Base-by-base conservation (phyloP, 1,140 invertebrate genomes). In the Drosophila nannoptera region DNA sequence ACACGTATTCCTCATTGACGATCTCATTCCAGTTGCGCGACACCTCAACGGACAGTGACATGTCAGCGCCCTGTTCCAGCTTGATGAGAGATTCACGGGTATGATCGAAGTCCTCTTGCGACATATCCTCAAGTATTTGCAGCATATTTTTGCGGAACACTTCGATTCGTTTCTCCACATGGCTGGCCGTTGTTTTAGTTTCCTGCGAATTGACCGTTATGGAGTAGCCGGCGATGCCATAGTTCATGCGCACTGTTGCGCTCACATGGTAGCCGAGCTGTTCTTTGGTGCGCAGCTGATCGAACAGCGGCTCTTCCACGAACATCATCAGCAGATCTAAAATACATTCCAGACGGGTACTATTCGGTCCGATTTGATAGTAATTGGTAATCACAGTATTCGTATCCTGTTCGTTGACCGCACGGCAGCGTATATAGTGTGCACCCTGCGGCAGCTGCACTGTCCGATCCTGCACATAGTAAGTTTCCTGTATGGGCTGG, bases 331-430 rank as follows among this genome's bases (percentile, higher is more conserved):
- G 87, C 7, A 98, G 88, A 88, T 97, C 95, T 0, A 97, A 90
- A 0, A 96, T 91, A 69, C 94, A 94, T 48, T 92, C 92, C 31
- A 92, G 91, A 38, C 92, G 90, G 0, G 94, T 91, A 3, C 92
- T 92, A 48, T 92, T 90, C 0, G 90, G 88, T 4, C 94, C 94
- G 7, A 92, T 93, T 89, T 98, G 97, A 90, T 97, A 98, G 89
- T 97, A 97, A 89, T 97, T 96, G 11, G 93, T 94, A 29, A 97
- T 92, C 43, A 95, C 92, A 7, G 96, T 97, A 90, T 97, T 98
- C 4, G 92, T 92, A 76, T 98, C 96, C 4, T 91, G 90, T 11
- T 88, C 86, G 88, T 96, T 96, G 45, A 97, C 92, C 16, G 94
- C 94, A 67, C 92, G 88, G 12, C 95, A 90, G 54, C 93, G 92